phyloP scores from a whole-genome alignment of 2,797 vertebrate genomes.

The Trachops cirrhosus region DNA sequence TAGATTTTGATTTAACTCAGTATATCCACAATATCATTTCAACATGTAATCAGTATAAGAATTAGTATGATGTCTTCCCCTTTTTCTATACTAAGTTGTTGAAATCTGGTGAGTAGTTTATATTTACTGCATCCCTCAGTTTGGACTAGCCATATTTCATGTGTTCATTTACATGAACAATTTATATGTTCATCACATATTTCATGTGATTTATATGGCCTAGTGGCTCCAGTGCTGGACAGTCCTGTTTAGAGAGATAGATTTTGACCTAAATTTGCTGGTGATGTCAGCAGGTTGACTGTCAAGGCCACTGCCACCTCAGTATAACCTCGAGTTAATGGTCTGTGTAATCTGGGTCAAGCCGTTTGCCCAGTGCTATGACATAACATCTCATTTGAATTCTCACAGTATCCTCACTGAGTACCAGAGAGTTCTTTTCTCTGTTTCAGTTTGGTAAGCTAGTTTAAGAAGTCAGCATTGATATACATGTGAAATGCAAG shows the following conservation, averaged over 20 bases:
- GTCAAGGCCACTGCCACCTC: not conserved
- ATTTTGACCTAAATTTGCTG: conserved; percentile 3
- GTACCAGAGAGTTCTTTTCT: not conserved
- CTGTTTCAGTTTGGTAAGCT: not conserved
- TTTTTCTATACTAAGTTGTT: not conserved
- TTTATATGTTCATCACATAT: no score
- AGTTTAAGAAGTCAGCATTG: not conserved
- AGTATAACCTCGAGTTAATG: not conserved
- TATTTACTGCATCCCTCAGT: not conserved
- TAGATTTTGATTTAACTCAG: not conserved
- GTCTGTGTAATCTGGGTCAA: not conserved
- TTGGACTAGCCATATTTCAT: not conserved
- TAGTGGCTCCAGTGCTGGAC: not conserved
- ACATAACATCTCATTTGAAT: not conserved
- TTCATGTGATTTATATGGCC: not conserved
- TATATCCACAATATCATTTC: not conserved
- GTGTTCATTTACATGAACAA: not conserved
- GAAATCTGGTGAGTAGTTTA: not conserved
- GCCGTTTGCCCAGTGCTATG: not conserved
- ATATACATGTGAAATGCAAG: not conserved
- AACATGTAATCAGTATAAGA: not conserved
- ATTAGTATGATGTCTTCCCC: not conserved
- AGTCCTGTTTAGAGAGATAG: not conserved
- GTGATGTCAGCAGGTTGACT: not conserved
- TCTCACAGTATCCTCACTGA: not conserved